These are phyloP conservation scores for Phalangium opilio DNA, from an alignment of 2,888 invertebrate species.

Conservation along the genomic window DNA sequence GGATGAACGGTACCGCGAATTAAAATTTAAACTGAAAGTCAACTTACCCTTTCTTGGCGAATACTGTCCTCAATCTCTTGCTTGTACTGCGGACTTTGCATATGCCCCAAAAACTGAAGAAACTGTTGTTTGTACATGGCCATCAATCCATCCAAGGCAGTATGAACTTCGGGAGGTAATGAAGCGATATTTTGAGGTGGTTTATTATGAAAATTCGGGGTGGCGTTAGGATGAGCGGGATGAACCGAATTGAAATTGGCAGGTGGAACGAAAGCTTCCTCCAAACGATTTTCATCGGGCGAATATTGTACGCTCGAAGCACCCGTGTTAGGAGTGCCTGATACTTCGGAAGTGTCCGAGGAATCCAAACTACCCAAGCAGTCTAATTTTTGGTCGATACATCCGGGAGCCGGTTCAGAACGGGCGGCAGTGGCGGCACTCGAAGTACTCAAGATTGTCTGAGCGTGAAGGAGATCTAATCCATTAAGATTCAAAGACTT, in stretches of 20 bases:
- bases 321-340: no score
- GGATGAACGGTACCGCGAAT: neutral
- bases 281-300: no score
- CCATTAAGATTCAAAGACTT: conserved; percentile 63
- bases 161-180: neutral
- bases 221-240: no score
- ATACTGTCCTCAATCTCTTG: neutral
- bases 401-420: conserved; percentile 59
- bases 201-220: no score
- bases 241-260: no score
- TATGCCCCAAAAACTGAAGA: neutral
- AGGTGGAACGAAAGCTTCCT: no score
- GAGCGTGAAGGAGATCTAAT: conserved; percentile 70
- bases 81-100: neutral
- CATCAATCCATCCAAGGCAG: neutral
- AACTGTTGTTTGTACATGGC: neutral
- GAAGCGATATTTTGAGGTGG: no score
- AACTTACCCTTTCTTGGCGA: conserved; percentile 3
- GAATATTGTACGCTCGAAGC: no score
- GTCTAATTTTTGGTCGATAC: conserved; percentile 67
- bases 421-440: conserved; percentile 38
- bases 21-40: no score
- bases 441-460: conserved; percentile 72
- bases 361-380: neutral
- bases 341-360: neutral